phyloP scores from a whole-genome alignment of 2,888 invertebrate genomes.

The Psylliodes chrysocephalus region DNA sequence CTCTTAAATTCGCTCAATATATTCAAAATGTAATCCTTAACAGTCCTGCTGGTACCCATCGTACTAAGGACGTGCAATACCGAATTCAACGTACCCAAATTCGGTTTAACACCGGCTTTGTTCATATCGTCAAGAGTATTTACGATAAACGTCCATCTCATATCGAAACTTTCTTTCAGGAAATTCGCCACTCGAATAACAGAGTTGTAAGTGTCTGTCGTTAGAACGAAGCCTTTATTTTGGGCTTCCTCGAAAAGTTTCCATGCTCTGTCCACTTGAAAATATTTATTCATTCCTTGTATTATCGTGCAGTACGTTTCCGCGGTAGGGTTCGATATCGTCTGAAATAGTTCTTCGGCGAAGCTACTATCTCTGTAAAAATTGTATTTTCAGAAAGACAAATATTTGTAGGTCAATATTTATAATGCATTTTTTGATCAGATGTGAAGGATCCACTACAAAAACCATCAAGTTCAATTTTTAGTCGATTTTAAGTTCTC shows the following conservation, averaged over 20 bases:
- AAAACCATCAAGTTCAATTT: no score
- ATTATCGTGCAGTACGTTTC: constrained; percentile 82
- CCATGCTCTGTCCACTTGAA: constrained; percentile 74
- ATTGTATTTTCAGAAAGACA: no score
- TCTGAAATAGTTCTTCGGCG: constrained; percentile 80
- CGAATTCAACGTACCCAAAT: constrained; percentile 75
- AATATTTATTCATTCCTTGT: constrained; percentile 83
- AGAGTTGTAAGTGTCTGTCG: constrained; percentile 76
- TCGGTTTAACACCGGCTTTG: constrained; percentile 67
- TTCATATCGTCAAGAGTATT: constrained; percentile 75
- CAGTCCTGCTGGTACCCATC: constrained; percentile 62
- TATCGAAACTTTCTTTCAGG: constrained; percentile 73
- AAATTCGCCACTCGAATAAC: constrained; percentile 72
- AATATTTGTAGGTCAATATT: no score
- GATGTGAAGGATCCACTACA: background rate
- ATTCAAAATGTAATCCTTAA: constrained; percentile 65
- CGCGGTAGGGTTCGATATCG: constrained; percentile 74
- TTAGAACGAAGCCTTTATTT: constrained; percentile 72
- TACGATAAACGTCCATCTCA: constrained; percentile 72
- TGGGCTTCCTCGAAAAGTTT: constrained; percentile 73
- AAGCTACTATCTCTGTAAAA: constrained; percentile 71
- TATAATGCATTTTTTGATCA: background rate
- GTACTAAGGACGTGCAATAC: constrained; percentile 67
- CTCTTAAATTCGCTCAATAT: constrained; percentile 73
- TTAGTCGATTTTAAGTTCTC: no score